Evolutionary conservation across 2,113 vertebrate species (phyloP).

Genomic region (Peromyscus leucopus): DNA sequence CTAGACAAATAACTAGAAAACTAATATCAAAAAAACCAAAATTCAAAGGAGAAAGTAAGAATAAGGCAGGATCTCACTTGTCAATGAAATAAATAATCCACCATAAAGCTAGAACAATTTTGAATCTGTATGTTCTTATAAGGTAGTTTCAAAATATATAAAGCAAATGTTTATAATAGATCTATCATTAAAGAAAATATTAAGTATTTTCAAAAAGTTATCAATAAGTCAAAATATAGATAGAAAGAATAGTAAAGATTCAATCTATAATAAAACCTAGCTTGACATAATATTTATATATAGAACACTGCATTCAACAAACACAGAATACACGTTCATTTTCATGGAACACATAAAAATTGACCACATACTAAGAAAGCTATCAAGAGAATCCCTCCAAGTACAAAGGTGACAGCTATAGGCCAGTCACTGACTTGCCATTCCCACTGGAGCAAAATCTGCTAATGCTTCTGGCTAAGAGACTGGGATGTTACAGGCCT

Average conservation of each 20-base stretch:
- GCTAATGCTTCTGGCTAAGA: constrained; percentile 3
- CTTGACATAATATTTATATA: constrained; percentile 13
- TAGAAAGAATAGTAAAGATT: neutral
- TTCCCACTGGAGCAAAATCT: constrained; percentile 24
- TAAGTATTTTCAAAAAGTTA: constrained; percentile 53
- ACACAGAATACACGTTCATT: neutral
- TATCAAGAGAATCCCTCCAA: constrained; percentile 49
- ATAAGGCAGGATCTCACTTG: constrained; percentile 40
- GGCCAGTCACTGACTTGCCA: neutral
- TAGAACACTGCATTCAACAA: neutral
- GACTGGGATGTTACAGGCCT: neutral
- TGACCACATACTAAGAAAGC: constrained; percentile 5
- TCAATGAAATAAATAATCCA: neutral
- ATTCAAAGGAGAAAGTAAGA: constrained; percentile 43
- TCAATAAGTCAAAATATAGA: neutral
- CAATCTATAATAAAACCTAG: constrained; percentile 16
- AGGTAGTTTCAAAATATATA: constrained; percentile 47
- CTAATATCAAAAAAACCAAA: constrained; percentile 39
- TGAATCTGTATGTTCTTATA: constrained; percentile 17
- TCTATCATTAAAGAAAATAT: neutral
- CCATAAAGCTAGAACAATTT: constrained; percentile 36
- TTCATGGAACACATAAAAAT: neutral
- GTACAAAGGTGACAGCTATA: neutral
- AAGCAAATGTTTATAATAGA: constrained; percentile 45
- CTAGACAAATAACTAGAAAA: constrained; percentile 3